Base-by-base conservation (phyloP, 2,113 vertebrate genomes). In the Sylvilagus bachmani region DNA sequence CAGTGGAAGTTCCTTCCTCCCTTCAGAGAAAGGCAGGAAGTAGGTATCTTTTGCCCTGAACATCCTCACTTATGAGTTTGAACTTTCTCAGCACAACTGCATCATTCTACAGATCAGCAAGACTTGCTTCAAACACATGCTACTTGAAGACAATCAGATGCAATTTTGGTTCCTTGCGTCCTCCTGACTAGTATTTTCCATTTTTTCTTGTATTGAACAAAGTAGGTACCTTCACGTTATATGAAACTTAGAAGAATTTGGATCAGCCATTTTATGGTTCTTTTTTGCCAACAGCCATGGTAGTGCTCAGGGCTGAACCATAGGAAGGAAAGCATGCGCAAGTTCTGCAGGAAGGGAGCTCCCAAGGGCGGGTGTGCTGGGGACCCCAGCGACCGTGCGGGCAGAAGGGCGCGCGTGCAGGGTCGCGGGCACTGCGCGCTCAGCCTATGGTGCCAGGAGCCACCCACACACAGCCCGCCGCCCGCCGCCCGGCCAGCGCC, bases 181-280 rank as follows among this genome's bases (percentile, higher is more conserved):
- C 99, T 99, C 90, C 99, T 99, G 96, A 99, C 99, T 93, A 99
- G 98, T 1, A 99, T 99, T 98, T 99, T 99, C 99, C 99, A 67
- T 99, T 98, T 98, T 99, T 99, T 66, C 99, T 99, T 98, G 99
- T 99, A 98, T 99, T 99, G 98, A 99, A 99, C 99, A 99, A 99
- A 16, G 99, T 99, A 67, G 99, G 99, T 36, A 99, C 99, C 97
- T 99, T 99, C 97, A 99, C 99, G 99, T 99, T 99, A 79, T 99
- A 99, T 99, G 99, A 99, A 96, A 99, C 97, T 99, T 99, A 97
- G 99, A 99, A 97, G 99, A 99, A n/a, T n/a, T n/a, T 90, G 99
- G 99, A 97, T 99, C 99, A 44, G 99, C 99, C 98, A 99, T 99
- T 99, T 99, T 99, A 44, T 44, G 44, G 44, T 99, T 99, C 98